Evolutionary conservation across 2,888 invertebrate genomes (phyloP).

Genomic region (Drosophila percnosoma): DNA sequence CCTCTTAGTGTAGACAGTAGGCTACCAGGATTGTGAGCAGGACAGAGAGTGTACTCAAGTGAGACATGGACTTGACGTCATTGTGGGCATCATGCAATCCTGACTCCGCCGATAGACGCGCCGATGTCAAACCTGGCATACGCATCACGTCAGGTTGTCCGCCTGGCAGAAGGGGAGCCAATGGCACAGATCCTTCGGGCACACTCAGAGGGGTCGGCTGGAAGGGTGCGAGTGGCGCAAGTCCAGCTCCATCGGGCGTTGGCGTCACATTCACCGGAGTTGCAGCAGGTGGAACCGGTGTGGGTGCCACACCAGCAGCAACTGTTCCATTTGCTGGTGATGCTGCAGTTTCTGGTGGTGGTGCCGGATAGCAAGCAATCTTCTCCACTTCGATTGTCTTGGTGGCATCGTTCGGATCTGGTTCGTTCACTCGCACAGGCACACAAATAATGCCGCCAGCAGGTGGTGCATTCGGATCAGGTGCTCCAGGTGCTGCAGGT

Average conservation of each 20-base stretch:
- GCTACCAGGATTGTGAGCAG: conserved; percentile 71
- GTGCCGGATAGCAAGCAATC: conserved; percentile 83
- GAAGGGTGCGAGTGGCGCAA: conserved; percentile 55
- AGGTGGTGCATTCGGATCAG: conserved; percentile 51
- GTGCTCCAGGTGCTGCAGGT: conserved; percentile 4
- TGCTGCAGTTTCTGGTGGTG: conserved; percentile 67
- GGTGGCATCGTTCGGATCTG: conserved; percentile 81
- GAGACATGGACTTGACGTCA: conserved; percentile 28
- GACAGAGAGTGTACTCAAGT: conserved; percentile 51
- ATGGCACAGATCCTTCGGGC: conserved; percentile 73
- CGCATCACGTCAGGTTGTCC: conserved; percentile 74
- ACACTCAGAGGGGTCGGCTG: conserved; percentile 56
- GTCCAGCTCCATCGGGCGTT: conserved; percentile 2
- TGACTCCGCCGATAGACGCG: conserved; percentile 66
- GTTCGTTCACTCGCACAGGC: conserved; percentile 81
- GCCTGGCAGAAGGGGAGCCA: conserved; percentile 65
- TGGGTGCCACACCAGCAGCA: conserved; percentile 9
- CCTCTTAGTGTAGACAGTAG: conserved; percentile 58
- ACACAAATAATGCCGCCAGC: conserved; percentile 81
- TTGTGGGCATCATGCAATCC: conserved; percentile 56
- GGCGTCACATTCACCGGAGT: conserved; percentile 13
- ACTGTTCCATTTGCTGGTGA: conserved; percentile 32
- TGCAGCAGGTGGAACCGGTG: not conserved
- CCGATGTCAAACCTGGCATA: conserved; percentile 74
- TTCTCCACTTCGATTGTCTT: conserved; percentile 83